phyloP scores from a whole-genome alignment of 2,888 invertebrate species.

The Amblyjoppa fuscipennis region DNA sequence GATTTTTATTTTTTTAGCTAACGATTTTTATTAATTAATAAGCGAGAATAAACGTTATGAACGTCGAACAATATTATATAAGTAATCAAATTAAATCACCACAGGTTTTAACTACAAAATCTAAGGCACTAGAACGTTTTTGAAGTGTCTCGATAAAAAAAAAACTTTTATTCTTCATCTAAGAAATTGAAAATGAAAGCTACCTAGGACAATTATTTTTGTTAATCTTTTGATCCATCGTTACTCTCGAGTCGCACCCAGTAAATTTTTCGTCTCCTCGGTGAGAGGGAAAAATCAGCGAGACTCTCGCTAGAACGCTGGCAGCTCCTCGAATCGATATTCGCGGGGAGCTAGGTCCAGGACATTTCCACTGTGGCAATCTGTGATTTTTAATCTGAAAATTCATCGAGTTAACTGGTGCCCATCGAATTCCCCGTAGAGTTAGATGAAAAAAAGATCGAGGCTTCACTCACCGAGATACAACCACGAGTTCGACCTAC shows the following conservation, averaged over 20 bases:
- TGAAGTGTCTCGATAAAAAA: background rate
- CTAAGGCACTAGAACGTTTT: too few species aligned
- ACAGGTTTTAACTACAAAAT: too few species aligned
- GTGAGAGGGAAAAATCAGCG: slow-evolving; percentile 5
- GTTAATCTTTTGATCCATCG: background rate
- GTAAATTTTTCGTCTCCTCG: background rate
- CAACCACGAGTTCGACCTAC: background rate
- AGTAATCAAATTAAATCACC: too few species aligned
- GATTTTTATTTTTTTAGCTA: too few species aligned
- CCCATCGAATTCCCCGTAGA: slow-evolving; percentile 14
- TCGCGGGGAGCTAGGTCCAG: background rate
- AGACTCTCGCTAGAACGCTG: background rate
- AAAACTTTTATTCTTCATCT: too few species aligned
- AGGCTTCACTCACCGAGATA: background rate
- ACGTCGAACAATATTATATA: too few species aligned
- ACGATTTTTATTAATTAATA: too few species aligned
- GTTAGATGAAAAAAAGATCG: slow-evolving; percentile 16
- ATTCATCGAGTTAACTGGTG: slow-evolving; percentile 31
- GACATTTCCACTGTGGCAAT: background rate
- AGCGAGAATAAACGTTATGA: too few species aligned
- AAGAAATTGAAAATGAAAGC: too few species aligned
- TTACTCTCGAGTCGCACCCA: background rate
- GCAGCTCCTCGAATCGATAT: slow-evolving; percentile 2
- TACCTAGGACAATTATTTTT: background rate
- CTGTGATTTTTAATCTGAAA: background rate